Evolutionary conservation across 2,113 vertebrate species (phyloP).

Genomic region (Zapornia atra): DNA sequence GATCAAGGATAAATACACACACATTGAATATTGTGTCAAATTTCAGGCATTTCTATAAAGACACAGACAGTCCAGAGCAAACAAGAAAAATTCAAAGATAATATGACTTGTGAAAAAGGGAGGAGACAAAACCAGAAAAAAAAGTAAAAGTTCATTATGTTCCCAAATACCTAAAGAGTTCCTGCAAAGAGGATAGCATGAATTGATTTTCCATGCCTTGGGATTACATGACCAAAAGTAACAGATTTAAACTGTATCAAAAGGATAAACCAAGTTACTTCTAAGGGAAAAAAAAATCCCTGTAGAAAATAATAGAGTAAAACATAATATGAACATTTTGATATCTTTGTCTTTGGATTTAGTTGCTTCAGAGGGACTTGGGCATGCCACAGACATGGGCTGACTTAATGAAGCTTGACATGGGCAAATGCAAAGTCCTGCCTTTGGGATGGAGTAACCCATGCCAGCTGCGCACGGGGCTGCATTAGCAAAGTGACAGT

Average conservation of each 20-base stretch:
- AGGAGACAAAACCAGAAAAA: background rate
- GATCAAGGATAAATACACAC: background rate
- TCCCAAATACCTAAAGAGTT: background rate
- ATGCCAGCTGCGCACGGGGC: background rate
- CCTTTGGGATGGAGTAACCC: background rate
- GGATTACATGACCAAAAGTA: background rate
- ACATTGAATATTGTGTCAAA: background rate
- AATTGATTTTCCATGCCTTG: background rate
- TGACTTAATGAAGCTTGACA: slow-evolving; percentile 2
- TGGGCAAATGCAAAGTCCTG: background rate
- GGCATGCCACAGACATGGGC: background rate
- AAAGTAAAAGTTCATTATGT: background rate
- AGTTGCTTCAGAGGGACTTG: background rate
- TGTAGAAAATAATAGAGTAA: background rate
- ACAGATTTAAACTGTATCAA: background rate
- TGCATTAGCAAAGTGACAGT: background rate
- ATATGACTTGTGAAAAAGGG: background rate
- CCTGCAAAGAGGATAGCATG: background rate
- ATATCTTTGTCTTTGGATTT: background rate
- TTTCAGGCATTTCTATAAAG: background rate
- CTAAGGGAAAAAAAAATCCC: background rate
- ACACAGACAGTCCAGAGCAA: background rate
- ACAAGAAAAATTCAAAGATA: background rate
- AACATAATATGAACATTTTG: background rate
- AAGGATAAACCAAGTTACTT: background rate